A percentile compares a stretch with the other conserved stretches of the same genome.
These are phyloP conservation scores for Karalla daura DNA, from an alignment of 2,797 vertebrate genomes.

Conservation along the genomic window DNA sequence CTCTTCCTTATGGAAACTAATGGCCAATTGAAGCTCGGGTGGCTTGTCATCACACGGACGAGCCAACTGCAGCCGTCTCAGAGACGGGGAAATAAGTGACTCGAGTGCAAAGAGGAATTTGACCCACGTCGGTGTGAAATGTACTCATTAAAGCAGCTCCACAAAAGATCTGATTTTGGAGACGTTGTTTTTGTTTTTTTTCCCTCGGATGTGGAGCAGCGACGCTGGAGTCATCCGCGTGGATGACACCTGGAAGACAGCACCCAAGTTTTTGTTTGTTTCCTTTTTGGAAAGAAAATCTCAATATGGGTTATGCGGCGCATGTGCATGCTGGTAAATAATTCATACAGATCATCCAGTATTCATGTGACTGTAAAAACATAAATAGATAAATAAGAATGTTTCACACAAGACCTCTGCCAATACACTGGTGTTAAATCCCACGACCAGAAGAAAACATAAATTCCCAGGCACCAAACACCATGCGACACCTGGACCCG, in stretches of 20 bases:
- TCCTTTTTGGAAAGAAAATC: conserved; percentile 28
- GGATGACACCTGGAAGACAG: conserved; percentile 3
- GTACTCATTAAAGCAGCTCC: conserved; percentile 54
- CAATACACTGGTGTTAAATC: conserved; percentile 42
- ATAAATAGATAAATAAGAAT: no score
- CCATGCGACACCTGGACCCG: conserved; percentile 53
- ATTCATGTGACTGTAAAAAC: conserved; percentile 44
- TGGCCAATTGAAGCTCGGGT: conserved; percentile 72
- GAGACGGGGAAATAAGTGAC: conserved; percentile 52
- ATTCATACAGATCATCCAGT: conserved; percentile 47
- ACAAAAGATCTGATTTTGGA: conserved; percentile 16
- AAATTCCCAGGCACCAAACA: conserved; percentile 36
- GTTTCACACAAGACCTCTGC: conserved; percentile 34
- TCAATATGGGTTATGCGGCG: conserved; percentile 6
- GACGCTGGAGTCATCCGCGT: conserved; percentile 4
- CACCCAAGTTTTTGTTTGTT: conserved; percentile 26
- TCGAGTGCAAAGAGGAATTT: conserved; percentile 41
- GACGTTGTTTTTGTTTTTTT: conserved; percentile 54
- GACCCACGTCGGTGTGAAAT: conserved; percentile 31
- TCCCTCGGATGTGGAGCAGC: conserved; percentile 8
- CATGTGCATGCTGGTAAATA: conserved; percentile 44
- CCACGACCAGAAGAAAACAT: conserved; percentile 23
- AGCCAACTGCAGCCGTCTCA: conserved; percentile 63
- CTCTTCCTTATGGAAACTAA: conserved; percentile 72
- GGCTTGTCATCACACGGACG: conserved; percentile 62